These are phyloP conservation scores for Melinopterus prodromus DNA, from an alignment of 2,888 invertebrate genomes.

Conservation along the genomic window DNA sequence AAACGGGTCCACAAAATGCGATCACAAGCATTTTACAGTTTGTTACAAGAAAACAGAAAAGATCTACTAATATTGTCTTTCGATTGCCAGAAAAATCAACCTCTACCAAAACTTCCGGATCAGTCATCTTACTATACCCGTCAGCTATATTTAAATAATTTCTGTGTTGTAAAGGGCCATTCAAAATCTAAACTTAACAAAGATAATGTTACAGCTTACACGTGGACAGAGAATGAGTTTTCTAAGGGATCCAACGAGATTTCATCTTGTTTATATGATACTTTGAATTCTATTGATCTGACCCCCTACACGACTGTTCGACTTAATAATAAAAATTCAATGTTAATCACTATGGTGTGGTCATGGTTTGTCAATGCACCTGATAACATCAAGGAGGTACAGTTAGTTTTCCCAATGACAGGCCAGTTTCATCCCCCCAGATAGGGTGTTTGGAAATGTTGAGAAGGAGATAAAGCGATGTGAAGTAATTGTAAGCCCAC, in stretches of 20 bases:
- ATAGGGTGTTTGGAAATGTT: slow-evolving; percentile 10
- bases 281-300: not conserved
- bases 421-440: slow-evolving; percentile 13
- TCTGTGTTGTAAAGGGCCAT: slow-evolving; percentile 50
- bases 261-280: slow-evolving; percentile 7
- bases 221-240: slow-evolving; percentile 23
- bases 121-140: slow-evolving; percentile 52
- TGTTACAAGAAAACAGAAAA: slow-evolving; percentile 28
- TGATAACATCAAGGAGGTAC: slow-evolving; percentile 7
- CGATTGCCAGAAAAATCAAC: slow-evolving; percentile 53
- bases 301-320: not conserved
- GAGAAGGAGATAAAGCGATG: slow-evolving; percentile 7
- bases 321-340: slow-evolving; percentile 9
- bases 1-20: slow-evolving; percentile 23
- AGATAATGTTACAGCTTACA: slow-evolving; percentile 25
- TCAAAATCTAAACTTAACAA: slow-evolving; percentile 44
- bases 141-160: slow-evolving; percentile 53
- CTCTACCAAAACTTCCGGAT: slow-evolving; percentile 51
- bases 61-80: slow-evolving; percentile 41
- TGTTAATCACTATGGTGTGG: not conserved
- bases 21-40: too few species aligned
- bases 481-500: not conserved
- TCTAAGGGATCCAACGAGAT: slow-evolving; percentile 16
- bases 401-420: slow-evolving; percentile 18
- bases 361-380: slow-evolving; percentile 5